Evolutionary conservation across 2,113 vertebrate genomes (phyloP).

Genomic region (Willisornis vidua): DNA sequence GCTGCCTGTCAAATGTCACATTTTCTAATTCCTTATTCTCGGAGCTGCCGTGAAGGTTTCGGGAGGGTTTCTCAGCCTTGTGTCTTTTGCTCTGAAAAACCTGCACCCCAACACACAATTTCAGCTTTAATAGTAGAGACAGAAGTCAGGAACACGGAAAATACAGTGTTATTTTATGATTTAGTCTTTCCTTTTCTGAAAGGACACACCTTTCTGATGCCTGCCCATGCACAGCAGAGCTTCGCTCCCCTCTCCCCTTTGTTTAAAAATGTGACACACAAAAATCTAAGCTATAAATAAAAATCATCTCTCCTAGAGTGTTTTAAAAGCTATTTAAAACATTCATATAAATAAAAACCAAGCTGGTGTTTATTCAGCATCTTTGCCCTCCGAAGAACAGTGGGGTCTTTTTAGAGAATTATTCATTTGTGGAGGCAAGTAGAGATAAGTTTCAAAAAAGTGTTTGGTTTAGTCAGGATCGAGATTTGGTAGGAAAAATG

Average conservation of each 20-base stretch:
- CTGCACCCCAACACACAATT: rapidly evolving
- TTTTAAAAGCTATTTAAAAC: slow-evolving; percentile 46
- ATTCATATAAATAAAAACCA: slow-evolving; percentile 31
- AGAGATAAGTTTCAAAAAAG: background rate
- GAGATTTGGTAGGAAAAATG: background rate
- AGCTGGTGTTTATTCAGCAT: slow-evolving; percentile 39
- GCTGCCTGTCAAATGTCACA: slow-evolving; percentile 19
- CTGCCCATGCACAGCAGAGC: background rate
- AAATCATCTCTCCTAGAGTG: background rate
- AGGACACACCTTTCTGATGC: background rate
- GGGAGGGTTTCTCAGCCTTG: background rate
- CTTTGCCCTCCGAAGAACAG: background rate
- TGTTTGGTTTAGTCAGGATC: background rate
- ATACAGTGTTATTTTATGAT: background rate
- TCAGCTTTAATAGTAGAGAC: background rate
- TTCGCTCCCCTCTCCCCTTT: background rate
- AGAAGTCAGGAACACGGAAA: background rate
- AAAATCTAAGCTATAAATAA: slow-evolving; percentile 57
- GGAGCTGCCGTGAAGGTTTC: background rate
- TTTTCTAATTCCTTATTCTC: slow-evolving; percentile 35
- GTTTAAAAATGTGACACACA: slow-evolving; percentile 61
- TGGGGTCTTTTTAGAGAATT: background rate
- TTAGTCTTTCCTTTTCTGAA: background rate
- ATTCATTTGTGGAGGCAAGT: background rate
- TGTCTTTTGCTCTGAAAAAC: background rate